Evolutionary conservation across 1,140 invertebrate genomes (phyloP), one percentile per base, ranked within the genome.

Genomic region (Drosophila ficusphila): DNA sequence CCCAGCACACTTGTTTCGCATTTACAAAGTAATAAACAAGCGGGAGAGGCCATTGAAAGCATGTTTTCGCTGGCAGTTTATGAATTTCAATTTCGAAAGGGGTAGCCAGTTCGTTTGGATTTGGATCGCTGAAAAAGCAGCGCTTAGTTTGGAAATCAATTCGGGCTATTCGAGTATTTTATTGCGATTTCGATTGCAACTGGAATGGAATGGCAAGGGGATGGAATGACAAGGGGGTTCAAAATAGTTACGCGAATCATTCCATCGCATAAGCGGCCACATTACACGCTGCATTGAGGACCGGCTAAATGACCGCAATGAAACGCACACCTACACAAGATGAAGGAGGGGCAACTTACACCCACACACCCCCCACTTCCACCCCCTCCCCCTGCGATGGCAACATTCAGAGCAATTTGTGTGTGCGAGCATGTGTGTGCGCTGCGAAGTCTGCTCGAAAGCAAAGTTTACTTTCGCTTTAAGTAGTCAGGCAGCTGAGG

Each of bases 241-340:
- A 21, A 54, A 53, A 33, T 29, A 25, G 38, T 38, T 42, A 47
- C 36, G 42, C 49, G 36, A 73, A 68, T 60, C 60, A 64, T 72
- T 85, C 73, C 44, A 77, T 77, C 64, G 62, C 44, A 77, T 88
- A 86, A 88, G 82, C 77, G 82, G 70, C 82, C 82, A 41, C 82
- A 86, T 86, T 88, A 81, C 82, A 88, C 73, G 82, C 82, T 88
- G 82, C 82, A 86, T 88, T 86, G 77, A 88, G 77, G 77, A 74
- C 57, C 68, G 70, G 82, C 82, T 81, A 86, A 86, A 86, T 86
- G 82, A 86, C 82, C 82, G 60, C 82, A 86, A 82, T 76, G 54
- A 88, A 76, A 76, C 73, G 46, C 81, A 77, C 82, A 86, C 81
- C 82, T 71, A 51, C 38, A n/a, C 62, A 58, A 60, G 38, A 58